Percentiles rank a stretch among this genome's conserved stretches.
phyloP scores from a whole-genome alignment of 2,797 vertebrate species.

The Ara ararauna region DNA sequence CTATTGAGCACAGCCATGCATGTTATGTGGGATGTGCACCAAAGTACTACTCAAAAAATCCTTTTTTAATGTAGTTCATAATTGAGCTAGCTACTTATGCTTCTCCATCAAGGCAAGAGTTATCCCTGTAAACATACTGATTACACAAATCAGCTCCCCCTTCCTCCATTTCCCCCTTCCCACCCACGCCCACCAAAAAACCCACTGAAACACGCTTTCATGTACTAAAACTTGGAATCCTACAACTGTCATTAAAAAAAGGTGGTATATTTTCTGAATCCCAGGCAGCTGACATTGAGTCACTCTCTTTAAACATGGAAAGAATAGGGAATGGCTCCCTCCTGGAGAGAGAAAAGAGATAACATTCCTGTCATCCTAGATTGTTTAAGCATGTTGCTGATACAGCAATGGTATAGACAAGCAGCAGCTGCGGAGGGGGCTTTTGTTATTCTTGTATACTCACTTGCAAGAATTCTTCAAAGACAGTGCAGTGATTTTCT shows the following conservation, averaged over 20 bases:
- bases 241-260: neutral
- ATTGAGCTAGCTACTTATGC: neutral
- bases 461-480: constrained; percentile 31
- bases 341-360: constrained; percentile 48
- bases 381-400: constrained; percentile 17
- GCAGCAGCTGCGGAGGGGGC: neutral
- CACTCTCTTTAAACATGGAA: constrained; percentile 46
- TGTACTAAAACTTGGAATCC: neutral
- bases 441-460: neutral
- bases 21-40: neutral
- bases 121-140: neutral
- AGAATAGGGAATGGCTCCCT: constrained; percentile 30
- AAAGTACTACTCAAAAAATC: neutral
- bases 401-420: neutral
- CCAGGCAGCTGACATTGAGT: constrained; percentile 36
- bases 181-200: neutral
- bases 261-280: constrained; percentile 3
- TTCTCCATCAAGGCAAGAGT: neutral
- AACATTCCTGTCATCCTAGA: neutral
- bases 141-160: neutral
- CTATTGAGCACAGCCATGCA: neutral
- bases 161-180: neutral
- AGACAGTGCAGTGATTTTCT: constrained; percentile 9
- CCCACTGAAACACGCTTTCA: neutral
- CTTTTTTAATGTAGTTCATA: neutral